Percentiles rank a stretch among this genome's conserved stretches.
Evolutionary conservation across 1,140 invertebrate species (phyloP).

Genomic region (Diachasmimorpha longicaudata): DNA sequence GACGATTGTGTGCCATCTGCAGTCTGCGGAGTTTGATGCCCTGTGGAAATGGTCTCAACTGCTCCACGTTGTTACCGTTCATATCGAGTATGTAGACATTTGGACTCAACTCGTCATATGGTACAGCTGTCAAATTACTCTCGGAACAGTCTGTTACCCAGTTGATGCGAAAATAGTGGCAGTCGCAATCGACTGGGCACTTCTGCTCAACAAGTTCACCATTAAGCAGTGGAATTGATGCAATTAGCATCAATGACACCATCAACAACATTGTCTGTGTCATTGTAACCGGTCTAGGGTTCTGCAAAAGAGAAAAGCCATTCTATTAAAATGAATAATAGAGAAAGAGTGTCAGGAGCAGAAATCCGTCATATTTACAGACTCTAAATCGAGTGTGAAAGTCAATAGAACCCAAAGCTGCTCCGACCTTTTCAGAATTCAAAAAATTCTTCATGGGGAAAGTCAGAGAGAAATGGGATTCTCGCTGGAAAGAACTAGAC

Average conservation of each 20-base stretch:
- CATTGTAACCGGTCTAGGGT: background rate
- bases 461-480: no score
- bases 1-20: slow-evolving; percentile 72
- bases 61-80: slow-evolving; percentile 72
- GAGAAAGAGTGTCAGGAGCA: no score
- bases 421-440: no score
- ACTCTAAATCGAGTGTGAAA: no score
- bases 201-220: slow-evolving; percentile 70
- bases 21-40: slow-evolving; percentile 73
- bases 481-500: no score
- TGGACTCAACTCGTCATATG: slow-evolving; percentile 70
- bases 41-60: slow-evolving; percentile 66
- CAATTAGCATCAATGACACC: background rate
- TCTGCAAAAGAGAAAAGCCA: background rate
- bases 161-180: slow-evolving; percentile 77
- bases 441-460: no score
- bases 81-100: slow-evolving; percentile 76
- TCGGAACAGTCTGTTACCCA: slow-evolving; percentile 80
- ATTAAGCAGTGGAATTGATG: slow-evolving; percentile 44
- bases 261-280: background rate
- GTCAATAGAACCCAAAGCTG: no score
- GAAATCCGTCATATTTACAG: no score
- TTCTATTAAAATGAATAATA: background rate
- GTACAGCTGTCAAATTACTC: slow-evolving; percentile 74
- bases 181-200: slow-evolving; percentile 76